phyloP scores from a whole-genome alignment of 2,113 vertebrate species.

The Tachysurus fulvidraco region DNA sequence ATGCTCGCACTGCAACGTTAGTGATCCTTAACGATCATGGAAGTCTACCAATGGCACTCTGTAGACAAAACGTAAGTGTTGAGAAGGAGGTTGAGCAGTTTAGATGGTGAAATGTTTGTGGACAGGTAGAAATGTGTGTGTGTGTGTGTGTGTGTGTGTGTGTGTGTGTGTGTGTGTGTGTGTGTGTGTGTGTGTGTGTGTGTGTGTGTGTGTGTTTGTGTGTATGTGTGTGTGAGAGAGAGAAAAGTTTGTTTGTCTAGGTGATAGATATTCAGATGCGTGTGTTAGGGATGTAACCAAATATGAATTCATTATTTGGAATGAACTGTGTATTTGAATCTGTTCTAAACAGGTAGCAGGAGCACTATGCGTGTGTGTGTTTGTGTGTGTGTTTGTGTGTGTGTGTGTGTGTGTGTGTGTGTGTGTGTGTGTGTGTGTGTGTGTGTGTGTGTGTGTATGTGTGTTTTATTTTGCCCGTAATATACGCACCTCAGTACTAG shows the following conservation, averaged over 20 bases:
- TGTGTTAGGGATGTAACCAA: not conserved
- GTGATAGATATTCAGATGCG: slow-evolving; percentile 2
- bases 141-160: slow-evolving; percentile 12
- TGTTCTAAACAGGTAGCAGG: not conserved
- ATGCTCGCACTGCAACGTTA: not conserved
- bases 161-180: slow-evolving; percentile 18
- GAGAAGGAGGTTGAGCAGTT: slow-evolving; percentile 8
- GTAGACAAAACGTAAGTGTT: not conserved
- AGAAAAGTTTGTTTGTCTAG: not conserved
- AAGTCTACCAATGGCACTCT: not conserved
- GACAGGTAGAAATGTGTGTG: not conserved
- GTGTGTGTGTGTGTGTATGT: not conserved
- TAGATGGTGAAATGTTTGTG: slow-evolving; percentile 4
- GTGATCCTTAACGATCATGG: not conserved
- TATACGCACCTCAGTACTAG: not conserved
- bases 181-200: slow-evolving; percentile 18
- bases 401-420: not conserved
- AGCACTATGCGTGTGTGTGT: no score
- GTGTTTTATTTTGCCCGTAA: not conserved
- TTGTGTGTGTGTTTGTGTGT: not conserved
- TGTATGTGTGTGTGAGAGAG: slow-evolving; percentile 17
- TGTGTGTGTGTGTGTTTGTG: slow-evolving; percentile 20
- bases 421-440: not conserved
- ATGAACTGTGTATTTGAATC: not conserved
- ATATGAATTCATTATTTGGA: not conserved